phyloP scores from a whole-genome alignment of 2,797 vertebrate genomes.

The Xenops minutus region DNA sequence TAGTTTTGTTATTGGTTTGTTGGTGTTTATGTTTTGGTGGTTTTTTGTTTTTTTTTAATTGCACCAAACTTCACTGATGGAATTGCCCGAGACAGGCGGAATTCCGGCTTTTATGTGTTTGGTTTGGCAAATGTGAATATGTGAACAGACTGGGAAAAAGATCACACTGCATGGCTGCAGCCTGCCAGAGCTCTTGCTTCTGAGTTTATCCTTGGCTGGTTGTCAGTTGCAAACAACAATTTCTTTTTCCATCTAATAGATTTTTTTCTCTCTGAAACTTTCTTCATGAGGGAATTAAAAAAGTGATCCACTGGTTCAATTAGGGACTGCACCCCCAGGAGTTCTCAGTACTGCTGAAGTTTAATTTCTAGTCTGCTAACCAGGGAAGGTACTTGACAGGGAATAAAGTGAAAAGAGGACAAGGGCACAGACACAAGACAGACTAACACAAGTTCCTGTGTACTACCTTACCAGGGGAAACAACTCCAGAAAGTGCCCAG shows the following conservation, averaged over 20 bases:
- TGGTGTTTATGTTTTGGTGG: neutral
- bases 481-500: neutral
- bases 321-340: neutral
- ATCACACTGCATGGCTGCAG: neutral
- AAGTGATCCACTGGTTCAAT: neutral
- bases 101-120: neutral
- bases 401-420: neutral
- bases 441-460: neutral
- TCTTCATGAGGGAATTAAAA: neutral
- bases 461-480: neutral
- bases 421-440: neutral
- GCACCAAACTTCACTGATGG: rapidly evolving
- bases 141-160: neutral
- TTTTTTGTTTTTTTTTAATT: neutral
- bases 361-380: neutral
- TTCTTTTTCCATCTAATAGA: neutral
- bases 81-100: neutral
- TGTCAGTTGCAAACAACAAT: neutral
- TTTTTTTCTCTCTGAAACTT: neutral
- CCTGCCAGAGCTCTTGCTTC: neutral
- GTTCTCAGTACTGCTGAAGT: neutral
- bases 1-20: neutral
- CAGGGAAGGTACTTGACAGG: neutral
- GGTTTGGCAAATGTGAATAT: neutral
- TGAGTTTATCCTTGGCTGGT: neutral